Base-by-base conservation (phyloP, 1,140 invertebrate genomes). In the Daktulosphaira vitifoliae region DNA sequence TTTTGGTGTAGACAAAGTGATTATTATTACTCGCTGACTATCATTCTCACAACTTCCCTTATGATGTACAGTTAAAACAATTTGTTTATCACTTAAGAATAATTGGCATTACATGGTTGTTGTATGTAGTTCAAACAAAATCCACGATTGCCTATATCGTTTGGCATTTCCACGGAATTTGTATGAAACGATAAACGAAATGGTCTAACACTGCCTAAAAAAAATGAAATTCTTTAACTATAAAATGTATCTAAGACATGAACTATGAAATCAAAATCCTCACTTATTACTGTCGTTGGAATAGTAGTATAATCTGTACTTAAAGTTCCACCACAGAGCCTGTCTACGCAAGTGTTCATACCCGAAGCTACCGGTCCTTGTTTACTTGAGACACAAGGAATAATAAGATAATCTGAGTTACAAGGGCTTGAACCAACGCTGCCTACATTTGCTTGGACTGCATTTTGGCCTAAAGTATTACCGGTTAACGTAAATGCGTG, bases 91-190 rank as follows among this genome's bases (percentile, higher is more conserved):
- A 15, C 15, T 62, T 22, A 62, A 26, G 25, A 5, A 20, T 62
- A 67, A 52, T 50, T 65, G 22, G 42, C 54, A 33, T 84, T 88
- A 70, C 89, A 91, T 0, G 88, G 88, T 71, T 90, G 88, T 74
- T 90, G 89, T 3, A 89, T 80, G 69, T 88, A 91, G 71, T 88
- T 86, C 1, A 91, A 73, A 68, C 87, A 90, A 71, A 89, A 91
- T 2, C 89, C 89, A 68, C 84, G 77, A 72, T 90, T 89, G 48
- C 81, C 84, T 0, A 82, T 74, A 68, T 89, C 87, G 3, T 79
- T 80, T 0, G 85, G 86, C 0, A 82, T 81, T 73, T 90, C 88
- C 0, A 83, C 79, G 29, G 80, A 80, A 72, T 90, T 86, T 0
- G 86, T 85, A 68, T 90, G 88, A 68, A 86, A 88, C 67, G 81